phyloP scores from a whole-genome alignment of 1,140 invertebrate species.

The Hormaphis cornu region DNA sequence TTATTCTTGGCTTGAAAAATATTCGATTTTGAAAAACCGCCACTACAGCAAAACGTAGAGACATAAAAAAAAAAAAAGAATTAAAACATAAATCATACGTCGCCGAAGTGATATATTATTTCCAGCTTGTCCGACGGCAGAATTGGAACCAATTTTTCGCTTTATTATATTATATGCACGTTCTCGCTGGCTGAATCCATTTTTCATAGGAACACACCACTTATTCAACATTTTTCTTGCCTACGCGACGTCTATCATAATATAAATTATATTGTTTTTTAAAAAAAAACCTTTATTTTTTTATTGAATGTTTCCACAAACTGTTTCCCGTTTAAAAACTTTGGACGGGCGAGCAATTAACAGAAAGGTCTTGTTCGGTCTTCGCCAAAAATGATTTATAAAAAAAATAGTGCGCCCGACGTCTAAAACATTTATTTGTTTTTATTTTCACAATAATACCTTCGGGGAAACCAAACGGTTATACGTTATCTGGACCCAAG shows the following conservation, averaged over 20 bases:
- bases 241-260: not conserved
- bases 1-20: not conserved
- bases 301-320: too few relatives aligned
- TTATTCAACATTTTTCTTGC: not conserved
- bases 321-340: too few relatives aligned
- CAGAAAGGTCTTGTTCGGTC: too few relatives aligned
- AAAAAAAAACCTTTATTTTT: too few relatives aligned
- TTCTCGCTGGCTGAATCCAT: not conserved
- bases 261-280: too few relatives aligned
- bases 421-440: too few relatives aligned
- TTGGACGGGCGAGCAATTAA: too few relatives aligned
- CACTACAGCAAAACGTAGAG: not conserved
- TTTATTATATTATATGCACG: not conserved
- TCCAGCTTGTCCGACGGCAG: not conserved
- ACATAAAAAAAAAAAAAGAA: constrained; percentile 1
- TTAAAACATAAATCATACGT: constrained; percentile 15
- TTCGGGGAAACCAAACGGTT: too few relatives aligned
- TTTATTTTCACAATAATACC: too few relatives aligned
- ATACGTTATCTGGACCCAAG: too few relatives aligned
- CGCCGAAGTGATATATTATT: constrained; percentile 6
- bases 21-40: not conserved
- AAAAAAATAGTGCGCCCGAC: too few relatives aligned
- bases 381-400: too few relatives aligned
- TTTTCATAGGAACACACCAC: not conserved
- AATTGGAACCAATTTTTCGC: constrained; percentile 4